phyloP scores from a whole-genome alignment of 2,797 vertebrate species.

The Sebastes paucispinis region DNA sequence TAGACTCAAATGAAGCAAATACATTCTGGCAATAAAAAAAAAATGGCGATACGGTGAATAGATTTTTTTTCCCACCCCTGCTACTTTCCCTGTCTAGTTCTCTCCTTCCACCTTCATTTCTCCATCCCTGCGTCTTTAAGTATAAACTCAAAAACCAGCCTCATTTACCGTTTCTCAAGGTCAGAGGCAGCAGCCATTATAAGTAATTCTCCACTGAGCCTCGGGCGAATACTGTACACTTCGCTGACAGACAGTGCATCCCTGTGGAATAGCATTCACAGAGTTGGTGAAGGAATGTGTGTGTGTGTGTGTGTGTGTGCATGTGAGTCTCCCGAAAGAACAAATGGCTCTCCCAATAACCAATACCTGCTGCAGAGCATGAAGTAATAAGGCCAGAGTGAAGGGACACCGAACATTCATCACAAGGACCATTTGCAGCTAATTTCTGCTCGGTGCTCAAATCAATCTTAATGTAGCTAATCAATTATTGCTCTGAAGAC shows the following conservation, averaged over 20 bases:
- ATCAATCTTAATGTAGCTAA: slow-evolving; percentile 39
- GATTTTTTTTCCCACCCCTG: accelerated
- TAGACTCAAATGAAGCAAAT: too few relatives aligned
- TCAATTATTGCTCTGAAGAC: slow-evolving; percentile 39
- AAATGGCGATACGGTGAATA: too few relatives aligned
- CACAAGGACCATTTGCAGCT: slow-evolving; percentile 16
- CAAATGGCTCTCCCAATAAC: slow-evolving; percentile 33
- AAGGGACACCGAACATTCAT: slow-evolving; percentile 25
- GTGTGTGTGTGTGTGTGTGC: neutral
- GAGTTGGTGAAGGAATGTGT: neutral
- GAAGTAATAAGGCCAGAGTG: slow-evolving; percentile 17
- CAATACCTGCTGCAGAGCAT: slow-evolving; percentile 26
- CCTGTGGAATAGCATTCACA: slow-evolving; percentile 4
- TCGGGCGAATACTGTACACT: slow-evolving; percentile 33
- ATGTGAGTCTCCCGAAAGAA: neutral
- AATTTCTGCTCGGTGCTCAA: slow-evolving; percentile 5
- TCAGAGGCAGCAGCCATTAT: slow-evolving; percentile 42
- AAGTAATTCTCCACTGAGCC: slow-evolving; percentile 34
- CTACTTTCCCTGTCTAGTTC: neutral
- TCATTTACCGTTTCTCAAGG: slow-evolving; percentile 51
- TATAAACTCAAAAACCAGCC: slow-evolving; percentile 22
- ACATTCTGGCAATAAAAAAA: too few relatives aligned
- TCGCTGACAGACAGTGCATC: slow-evolving; percentile 27
- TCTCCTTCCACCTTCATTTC: neutral
- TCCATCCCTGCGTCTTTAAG: neutral